A percentile compares a stretch with the other conserved stretches of the same genome.
phyloP scores from a whole-genome alignment of 2,888 invertebrate species.

The Nezara viridula region DNA sequence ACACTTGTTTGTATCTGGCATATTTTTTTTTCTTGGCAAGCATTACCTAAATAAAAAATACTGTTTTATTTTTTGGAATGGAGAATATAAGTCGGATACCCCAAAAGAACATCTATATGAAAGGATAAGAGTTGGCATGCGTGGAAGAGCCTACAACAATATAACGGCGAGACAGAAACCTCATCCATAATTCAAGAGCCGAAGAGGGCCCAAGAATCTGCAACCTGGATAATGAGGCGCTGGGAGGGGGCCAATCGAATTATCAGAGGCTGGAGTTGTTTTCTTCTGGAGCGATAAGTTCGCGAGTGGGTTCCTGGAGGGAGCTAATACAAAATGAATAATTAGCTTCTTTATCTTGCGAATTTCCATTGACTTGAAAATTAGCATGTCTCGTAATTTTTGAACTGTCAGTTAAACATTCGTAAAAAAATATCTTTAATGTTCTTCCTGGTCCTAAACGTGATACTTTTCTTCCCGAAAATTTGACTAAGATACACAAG shows the following conservation, averaged over 20 bases:
- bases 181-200: slow-evolving; percentile 8
- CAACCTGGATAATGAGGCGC: background rate
- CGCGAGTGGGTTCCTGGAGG: background rate
- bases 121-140: slow-evolving; percentile 6
- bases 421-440: no score
- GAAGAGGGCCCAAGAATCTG: slow-evolving; percentile 5
- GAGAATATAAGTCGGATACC: background rate
- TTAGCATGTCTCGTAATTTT: background rate
- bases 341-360: background rate
- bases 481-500: no score
- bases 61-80: background rate
- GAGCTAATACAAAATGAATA: background rate
- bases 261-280: background rate
- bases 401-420: background rate
- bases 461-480: no score
- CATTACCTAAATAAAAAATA: no score
- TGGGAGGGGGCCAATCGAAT: background rate
- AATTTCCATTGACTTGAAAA: background rate
- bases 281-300: background rate
- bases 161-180: background rate
- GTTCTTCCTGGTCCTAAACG: no score
- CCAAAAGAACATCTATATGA: background rate
- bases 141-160: background rate
- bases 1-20: no score
- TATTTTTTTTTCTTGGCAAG: no score